A percentile compares a stretch with the other conserved stretches of the same genome.
These are phyloP conservation scores for Athene noctua DNA, from an alignment of 2,113 vertebrate genomes.

Conservation along the genomic window DNA sequence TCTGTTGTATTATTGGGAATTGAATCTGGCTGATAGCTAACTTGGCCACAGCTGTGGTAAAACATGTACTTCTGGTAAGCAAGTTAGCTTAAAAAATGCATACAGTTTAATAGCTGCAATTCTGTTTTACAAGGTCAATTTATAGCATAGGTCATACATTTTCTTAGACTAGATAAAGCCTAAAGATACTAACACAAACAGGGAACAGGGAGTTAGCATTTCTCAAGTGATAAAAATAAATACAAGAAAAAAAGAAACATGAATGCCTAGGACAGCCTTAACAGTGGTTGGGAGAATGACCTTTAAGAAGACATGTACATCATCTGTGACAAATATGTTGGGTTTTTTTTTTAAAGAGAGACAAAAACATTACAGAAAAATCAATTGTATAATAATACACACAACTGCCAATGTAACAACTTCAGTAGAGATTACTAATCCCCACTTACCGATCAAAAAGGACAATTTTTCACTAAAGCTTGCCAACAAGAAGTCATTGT, in stretches of 20 bases:
- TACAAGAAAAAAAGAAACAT: background rate
- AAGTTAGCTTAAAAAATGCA: background rate
- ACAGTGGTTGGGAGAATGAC: background rate
- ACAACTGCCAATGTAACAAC: background rate
- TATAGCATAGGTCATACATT: background rate
- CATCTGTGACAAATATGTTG: background rate
- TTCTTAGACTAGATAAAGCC: background rate
- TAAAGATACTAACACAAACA: background rate
- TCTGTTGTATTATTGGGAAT: background rate
- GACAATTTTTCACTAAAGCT: background rate
- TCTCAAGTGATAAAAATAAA: background rate
- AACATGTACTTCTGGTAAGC: background rate
- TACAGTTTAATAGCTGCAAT: background rate
- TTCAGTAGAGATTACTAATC: background rate
- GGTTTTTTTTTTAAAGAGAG: background rate
- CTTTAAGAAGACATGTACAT: background rate
- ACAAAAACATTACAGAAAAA: background rate
- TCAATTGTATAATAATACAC: background rate
- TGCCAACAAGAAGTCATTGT: background rate
- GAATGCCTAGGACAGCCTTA: background rate
- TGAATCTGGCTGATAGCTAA: background rate
- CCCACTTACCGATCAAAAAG: background rate
- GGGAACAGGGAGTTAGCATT: background rate
- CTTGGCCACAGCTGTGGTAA: background rate
- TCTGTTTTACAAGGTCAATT: background rate